A percentile compares a stretch with the other conserved stretches of the same genome.
Conservation (phyloP, 2,888 invertebrate species). For the Rhagium mordax region DNA sequence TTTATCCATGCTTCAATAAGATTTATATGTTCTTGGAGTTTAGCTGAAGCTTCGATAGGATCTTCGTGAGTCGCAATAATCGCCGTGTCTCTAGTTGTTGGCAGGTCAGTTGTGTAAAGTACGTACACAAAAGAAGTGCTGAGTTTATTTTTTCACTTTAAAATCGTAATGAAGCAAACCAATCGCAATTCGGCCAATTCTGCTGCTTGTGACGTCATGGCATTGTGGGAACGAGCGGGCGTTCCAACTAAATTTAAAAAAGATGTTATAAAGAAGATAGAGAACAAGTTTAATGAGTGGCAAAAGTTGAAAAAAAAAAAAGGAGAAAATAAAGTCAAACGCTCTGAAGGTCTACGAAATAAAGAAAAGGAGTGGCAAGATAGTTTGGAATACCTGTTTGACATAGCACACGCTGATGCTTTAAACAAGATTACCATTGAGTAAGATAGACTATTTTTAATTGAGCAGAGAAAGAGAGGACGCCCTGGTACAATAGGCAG, state of each 20-base stretch:
- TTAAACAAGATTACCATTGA: background rate
- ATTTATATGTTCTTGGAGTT: too few relatives aligned
- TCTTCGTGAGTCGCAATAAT: too few relatives aligned
- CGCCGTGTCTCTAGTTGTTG: too few relatives aligned
- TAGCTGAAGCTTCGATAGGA: too few relatives aligned
- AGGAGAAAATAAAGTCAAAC: constrained; percentile 8
- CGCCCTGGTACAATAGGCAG: background rate
- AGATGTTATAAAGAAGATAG: constrained; percentile 24
- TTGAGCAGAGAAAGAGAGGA: background rate
- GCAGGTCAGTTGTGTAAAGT: too few relatives aligned
- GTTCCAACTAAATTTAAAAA: constrained; percentile 31
- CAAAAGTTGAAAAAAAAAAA: constrained; percentile 24
- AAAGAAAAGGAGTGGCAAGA: background rate
- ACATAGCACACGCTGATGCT: background rate
- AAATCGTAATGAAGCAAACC: constrained; percentile 26
- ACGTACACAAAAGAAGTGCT: background rate
- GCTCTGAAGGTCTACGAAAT: background rate
- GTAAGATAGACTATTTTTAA: background rate
- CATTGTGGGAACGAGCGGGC: constrained; percentile 19
- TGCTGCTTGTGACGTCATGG: constrained; percentile 21
- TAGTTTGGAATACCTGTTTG: background rate
- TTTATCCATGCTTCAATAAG: too few relatives aligned
- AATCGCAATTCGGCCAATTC: background rate
- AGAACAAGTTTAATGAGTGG: constrained; percentile 10
- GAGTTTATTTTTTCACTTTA: constrained; percentile 1